These are phyloP conservation scores for Dermochelys coriacea DNA, from an alignment of 2,797 vertebrate species.

Conservation along the genomic window DNA sequence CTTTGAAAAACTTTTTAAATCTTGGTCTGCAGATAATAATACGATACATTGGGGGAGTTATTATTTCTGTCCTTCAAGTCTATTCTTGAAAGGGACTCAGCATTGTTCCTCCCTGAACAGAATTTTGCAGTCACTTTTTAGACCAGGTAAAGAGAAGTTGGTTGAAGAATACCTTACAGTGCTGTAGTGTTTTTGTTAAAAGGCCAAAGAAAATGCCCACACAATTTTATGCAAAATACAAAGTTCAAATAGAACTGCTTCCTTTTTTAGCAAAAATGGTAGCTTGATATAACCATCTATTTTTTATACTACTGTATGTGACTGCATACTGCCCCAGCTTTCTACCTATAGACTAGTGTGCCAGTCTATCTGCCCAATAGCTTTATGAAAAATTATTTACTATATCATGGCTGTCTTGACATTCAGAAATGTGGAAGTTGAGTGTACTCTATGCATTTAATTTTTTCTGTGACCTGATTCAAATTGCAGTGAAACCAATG, in stretches of 20 bases:
- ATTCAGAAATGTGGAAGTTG: neutral
- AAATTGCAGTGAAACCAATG: neutral
- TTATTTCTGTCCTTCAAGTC: slow-evolving; percentile 54
- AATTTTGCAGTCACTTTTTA: neutral
- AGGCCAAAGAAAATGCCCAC: slow-evolving; percentile 46
- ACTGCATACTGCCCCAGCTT: slow-evolving; percentile 10
- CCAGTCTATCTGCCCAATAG: neutral
- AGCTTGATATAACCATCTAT: slow-evolving; percentile 33
- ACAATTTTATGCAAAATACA: slow-evolving; percentile 37
- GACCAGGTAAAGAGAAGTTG: neutral
- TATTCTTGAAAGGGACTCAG: slow-evolving; percentile 27
- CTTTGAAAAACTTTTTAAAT: slow-evolving; percentile 10
- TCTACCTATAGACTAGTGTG: neutral
- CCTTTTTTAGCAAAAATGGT: slow-evolving; percentile 38
- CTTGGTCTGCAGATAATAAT: slow-evolving; percentile 28
- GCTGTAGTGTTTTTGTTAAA: slow-evolving; percentile 8
- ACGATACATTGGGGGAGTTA: neutral
- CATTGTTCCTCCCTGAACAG: slow-evolving; percentile 44
- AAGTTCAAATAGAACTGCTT: slow-evolving; percentile 45
- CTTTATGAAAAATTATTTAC: neutral
- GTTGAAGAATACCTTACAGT: slow-evolving; percentile 37
- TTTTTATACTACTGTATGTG: slow-evolving; percentile 31
- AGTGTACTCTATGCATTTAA: neutral
- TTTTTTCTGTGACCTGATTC: neutral
- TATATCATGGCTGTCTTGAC: neutral